A percentile compares a stretch with the other conserved stretches of the same genome.
These are phyloP conservation scores for Nothobranchius furzeri DNA, from an alignment of 2,113 vertebrate genomes.

Conservation along the genomic window DNA sequence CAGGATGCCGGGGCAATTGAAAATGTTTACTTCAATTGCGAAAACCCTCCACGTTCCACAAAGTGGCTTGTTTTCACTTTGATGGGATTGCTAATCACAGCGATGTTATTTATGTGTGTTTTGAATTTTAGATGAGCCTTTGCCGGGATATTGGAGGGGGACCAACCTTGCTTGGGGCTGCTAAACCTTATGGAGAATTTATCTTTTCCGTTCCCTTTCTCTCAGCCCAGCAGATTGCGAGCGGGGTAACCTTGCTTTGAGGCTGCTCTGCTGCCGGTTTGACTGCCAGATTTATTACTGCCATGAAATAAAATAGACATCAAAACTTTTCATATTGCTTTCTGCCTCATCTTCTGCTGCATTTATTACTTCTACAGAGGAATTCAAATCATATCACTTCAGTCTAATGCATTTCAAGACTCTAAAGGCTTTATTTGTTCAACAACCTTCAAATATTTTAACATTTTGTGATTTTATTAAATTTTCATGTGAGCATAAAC, in stretches of 20 bases:
- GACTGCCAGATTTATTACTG: conserved; percentile 69
- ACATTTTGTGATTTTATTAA: background rate
- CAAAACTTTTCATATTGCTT: conserved; percentile 49
- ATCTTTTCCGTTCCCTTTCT: conserved; percentile 65
- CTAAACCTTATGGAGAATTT: conserved; percentile 75
- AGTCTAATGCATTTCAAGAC: conserved; percentile 11
- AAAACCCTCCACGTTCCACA: conserved; percentile 75
- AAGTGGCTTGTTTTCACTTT: conserved; percentile 78
- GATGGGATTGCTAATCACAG: conserved; percentile 80
- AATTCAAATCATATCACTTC: conserved; percentile 27
- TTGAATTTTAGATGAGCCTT: conserved; percentile 78
- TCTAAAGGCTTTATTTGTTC: background rate
- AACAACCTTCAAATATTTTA: background rate
- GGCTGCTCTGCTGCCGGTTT: conserved; percentile 57
- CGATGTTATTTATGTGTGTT: conserved; percentile 77
- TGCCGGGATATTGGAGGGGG: conserved; percentile 67
- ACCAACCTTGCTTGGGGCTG: conserved; percentile 72
- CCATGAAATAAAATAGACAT: conserved; percentile 65
- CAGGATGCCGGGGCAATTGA: conserved; percentile 77
- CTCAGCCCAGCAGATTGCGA: conserved; percentile 69
- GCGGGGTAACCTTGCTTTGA: conserved; percentile 71
- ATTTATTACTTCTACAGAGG: conserved; percentile 13
- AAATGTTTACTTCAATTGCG: conserved; percentile 77
- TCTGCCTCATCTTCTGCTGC: conserved; percentile 27
- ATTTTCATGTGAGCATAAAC: background rate